phyloP scores from a whole-genome alignment of 2,113 vertebrate genomes.

The Microtus richardsoni region DNA sequence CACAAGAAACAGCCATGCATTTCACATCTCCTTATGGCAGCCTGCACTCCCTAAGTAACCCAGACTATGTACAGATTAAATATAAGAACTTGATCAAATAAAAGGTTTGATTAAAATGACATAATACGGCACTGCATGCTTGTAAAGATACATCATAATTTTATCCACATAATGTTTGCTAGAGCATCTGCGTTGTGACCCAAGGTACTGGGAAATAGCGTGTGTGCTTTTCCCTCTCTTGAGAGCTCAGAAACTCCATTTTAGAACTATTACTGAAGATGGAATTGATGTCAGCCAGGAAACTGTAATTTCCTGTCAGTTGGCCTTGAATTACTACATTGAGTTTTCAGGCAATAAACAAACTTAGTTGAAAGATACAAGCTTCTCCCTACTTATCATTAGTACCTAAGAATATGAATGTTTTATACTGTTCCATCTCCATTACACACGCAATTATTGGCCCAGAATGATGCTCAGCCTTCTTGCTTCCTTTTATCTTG shows the following conservation, averaged over 20 bases:
- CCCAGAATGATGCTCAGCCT: constrained; percentile 54
- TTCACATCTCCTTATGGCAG: constrained; percentile 50
- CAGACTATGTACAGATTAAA: not conserved
- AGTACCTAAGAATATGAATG: constrained; percentile 71
- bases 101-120: constrained; percentile 70
- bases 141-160: constrained; percentile 48
- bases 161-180: constrained; percentile 22
- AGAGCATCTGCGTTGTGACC: constrained; percentile 45
- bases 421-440: constrained; percentile 64
- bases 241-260: constrained; percentile 53
- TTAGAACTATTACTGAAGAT: constrained; percentile 71
- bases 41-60: constrained; percentile 25
- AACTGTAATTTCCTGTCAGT: constrained; percentile 77
- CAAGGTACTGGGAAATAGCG: constrained; percentile 43
- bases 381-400: constrained; percentile 74
- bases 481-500: constrained; percentile 67
- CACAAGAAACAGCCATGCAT: constrained; percentile 42
- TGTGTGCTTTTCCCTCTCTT: not conserved
- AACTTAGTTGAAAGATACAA: constrained; percentile 71
- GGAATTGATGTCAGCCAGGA: constrained; percentile 74
- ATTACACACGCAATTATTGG: constrained; percentile 67
- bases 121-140: constrained; percentile 52
- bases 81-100: constrained; percentile 66
- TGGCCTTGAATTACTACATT: constrained; percentile 74
- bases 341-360: constrained; percentile 73